Percentiles rank a stretch among this genome's conserved stretches.
Evolutionary conservation across 2,888 invertebrate species (phyloP).

Genomic region (Sarcophaga carnaria): DNA sequence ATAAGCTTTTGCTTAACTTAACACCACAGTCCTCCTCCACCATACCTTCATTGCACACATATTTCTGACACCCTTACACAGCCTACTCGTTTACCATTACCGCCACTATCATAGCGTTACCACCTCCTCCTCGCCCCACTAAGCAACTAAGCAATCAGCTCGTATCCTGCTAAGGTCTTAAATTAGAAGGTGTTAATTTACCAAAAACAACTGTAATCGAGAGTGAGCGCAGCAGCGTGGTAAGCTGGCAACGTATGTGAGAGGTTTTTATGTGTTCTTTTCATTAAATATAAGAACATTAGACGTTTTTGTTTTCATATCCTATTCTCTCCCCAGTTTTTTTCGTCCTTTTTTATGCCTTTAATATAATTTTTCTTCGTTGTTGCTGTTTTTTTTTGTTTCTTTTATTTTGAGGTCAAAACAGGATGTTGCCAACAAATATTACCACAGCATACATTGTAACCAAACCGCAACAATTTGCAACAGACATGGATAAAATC

Average conservation of each 20-base stretch:
- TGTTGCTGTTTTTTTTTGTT: not conserved
- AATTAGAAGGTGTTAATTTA: constrained; percentile 68
- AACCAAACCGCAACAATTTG: constrained; percentile 69
- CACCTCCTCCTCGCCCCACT: no score
- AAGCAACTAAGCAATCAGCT: not conserved
- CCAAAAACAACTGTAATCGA: constrained; percentile 19
- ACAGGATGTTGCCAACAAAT: constrained; percentile 69
- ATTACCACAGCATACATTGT: constrained; percentile 66
- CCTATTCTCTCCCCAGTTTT: not conserved
- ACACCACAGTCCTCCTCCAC: not conserved
- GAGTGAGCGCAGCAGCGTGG: no score
- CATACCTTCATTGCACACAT: no score
- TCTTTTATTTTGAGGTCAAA: constrained; percentile 66
- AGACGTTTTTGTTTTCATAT: constrained; percentile 25
- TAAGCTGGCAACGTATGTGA: no score
- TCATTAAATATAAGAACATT: constrained; percentile 44
- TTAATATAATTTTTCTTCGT: not conserved
- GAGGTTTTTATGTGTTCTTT: constrained; percentile 22
- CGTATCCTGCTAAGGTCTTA: constrained; percentile 41
- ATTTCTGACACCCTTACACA: no score
- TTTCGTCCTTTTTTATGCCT: not conserved
- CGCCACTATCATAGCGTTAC: no score
- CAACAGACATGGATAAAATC: constrained; percentile 66
- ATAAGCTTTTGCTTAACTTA: constrained; percentile 49
- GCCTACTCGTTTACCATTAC: no score